Base-by-base conservation (phyloP, 2,113 vertebrate genomes). In the Datnioides undecimradiatus region DNA sequence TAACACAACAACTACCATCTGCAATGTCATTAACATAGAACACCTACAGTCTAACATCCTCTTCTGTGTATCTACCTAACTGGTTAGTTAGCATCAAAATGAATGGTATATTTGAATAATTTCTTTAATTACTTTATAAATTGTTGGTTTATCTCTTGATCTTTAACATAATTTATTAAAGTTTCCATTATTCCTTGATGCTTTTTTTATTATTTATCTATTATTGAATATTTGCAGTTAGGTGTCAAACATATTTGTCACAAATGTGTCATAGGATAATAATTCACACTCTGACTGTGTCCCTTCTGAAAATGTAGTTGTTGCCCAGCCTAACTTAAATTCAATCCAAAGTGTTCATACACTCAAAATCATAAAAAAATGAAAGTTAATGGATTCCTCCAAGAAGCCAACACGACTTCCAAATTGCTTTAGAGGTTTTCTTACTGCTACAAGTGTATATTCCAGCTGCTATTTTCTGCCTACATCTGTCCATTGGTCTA, bases 401-500 rank as follows among this genome's bases (percentile, higher is more conserved):
- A 21, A 8, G n/a, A 25, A 23, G 58, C 13, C 34, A 38, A 23
- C 29, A 8, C n/a, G 11, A 31, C 9, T 33, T 8, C 5, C 33
- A 2, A 60, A 69, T 5, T 51, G 12, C 10, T 8, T 34, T 23
- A 55, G 4, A 11, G 5, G 25, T 45, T 21, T 48, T 36, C 34
- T 40, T 36, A 14, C 3, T 36, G 23, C 58, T 12, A 66, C 41
- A 19, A 54, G 72, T 58, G 36, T 12, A 57, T 8, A 74, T 43
- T 8, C 25, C 33, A 65, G 51, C 34, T 60, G 71, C 38, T 66
- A 27, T 40, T 48, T 36, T 40, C 62, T 34, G 43, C 31, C 64
- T 57, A 38, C 72, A 87, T 77, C 41, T 72, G 63, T 49, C 68
- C 59, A 23, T 43, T 40, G n/a, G 21, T 57, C 10, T 62, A 43